Conservation (phyloP, 1,140 invertebrate species). For the Heterodera carotae region DNA sequence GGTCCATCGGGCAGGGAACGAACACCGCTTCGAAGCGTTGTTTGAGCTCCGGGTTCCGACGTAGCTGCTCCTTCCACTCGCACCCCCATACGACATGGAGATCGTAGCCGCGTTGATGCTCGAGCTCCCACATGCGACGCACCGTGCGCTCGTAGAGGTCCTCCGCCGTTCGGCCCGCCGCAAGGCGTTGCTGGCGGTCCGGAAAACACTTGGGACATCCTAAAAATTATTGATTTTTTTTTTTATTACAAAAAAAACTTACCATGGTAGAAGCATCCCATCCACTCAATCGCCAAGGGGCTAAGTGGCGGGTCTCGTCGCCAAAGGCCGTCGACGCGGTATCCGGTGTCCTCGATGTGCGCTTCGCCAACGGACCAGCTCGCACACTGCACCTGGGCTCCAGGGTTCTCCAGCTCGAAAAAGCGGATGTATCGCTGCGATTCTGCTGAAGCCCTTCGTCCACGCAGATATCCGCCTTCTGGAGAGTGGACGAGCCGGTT, state of each 20-base stretch:
- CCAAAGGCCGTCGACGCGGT: conserved; percentile 14
- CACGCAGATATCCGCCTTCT: conserved; percentile 17
- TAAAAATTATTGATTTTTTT: not conserved
- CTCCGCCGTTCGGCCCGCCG: not conserved
- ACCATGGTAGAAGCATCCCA: conserved; percentile 27
- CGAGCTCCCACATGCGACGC: not conserved
- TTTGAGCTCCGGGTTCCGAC: not conserved
- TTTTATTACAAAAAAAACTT: not conserved
- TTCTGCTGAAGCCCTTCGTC: not conserved
- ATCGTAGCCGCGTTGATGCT: not conserved
- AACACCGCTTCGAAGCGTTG: conserved; percentile 1
- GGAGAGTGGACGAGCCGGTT: conserved; percentile 4
- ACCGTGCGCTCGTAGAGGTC: conserved; percentile 8
- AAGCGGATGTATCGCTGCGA: conserved; percentile 9
- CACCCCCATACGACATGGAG: not conserved
- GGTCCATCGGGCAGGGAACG: not conserved
- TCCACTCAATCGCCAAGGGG: conserved; percentile 20
- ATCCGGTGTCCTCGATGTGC: conserved; percentile 3
- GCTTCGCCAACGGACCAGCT: conserved; percentile 23
- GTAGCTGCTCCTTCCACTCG: not conserved
- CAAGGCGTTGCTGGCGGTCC: not conserved
- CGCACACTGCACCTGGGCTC: conserved; percentile 5
- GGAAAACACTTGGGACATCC: conserved; percentile 19
- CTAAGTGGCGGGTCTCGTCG: not conserved
- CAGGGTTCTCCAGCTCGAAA: conserved; percentile 4